These are phyloP conservation scores for Schizotus pectinicornis DNA, from an alignment of 2,888 invertebrate species.

Conservation along the genomic window DNA sequence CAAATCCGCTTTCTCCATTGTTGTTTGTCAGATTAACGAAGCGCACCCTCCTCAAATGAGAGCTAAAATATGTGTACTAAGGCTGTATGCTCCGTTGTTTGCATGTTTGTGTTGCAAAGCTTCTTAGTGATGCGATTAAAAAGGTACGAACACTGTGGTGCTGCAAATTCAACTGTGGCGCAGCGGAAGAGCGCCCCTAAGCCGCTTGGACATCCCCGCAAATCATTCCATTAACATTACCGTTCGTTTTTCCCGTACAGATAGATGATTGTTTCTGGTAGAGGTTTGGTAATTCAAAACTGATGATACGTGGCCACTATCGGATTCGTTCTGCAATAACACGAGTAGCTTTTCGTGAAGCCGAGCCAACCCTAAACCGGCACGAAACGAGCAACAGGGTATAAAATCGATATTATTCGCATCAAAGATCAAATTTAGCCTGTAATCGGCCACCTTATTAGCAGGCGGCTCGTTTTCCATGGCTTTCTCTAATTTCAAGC, in stretches of 20 bases:
- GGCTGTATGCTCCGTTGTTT: constrained; percentile 36
- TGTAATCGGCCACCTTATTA: constrained; percentile 57
- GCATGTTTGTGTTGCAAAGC: constrained; percentile 46
- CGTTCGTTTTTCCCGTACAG: not conserved
- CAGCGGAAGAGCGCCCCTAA: constrained; percentile 20
- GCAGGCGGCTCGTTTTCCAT: constrained; percentile 53
- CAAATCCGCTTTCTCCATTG: constrained; percentile 53
- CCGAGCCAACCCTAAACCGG: not conserved
- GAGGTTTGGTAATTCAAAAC: constrained; percentile 8
- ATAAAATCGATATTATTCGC: constrained; percentile 52
- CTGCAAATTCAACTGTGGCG: not conserved
- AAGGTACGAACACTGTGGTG: constrained; percentile 37
- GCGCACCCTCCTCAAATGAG: constrained; percentile 45
- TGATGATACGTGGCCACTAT: not conserved
- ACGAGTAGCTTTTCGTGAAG: not conserved
- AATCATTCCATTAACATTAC: constrained; percentile 2
- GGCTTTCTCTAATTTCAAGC: constrained; percentile 50
- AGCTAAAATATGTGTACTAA: constrained; percentile 40
- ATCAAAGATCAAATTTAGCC: constrained; percentile 53
- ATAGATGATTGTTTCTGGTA: not conserved
- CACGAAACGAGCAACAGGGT: constrained; percentile 41
- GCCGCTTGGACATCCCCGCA: constrained; percentile 16
- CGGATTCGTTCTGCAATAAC: not conserved
- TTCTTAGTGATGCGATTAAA: constrained; percentile 48
- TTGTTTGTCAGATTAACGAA: constrained; percentile 51